Conservation (phyloP, 2,888 invertebrate species). For the Anoplius nigerrimus region DNA sequence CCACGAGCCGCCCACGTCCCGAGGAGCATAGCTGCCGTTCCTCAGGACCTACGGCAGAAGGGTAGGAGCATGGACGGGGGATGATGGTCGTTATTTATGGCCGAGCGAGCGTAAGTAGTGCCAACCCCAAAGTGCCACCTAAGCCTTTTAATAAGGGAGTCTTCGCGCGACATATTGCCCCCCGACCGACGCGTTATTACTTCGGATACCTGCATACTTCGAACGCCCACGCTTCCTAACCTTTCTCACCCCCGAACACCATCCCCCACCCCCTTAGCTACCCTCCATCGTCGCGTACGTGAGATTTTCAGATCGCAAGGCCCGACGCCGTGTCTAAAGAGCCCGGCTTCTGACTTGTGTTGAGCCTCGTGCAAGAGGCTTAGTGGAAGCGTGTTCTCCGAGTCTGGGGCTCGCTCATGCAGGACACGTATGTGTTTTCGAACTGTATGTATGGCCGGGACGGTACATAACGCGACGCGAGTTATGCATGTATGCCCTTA, state of each 20-base stretch:
- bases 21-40: slow-evolving; percentile 2
- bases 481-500: too few relatives aligned
- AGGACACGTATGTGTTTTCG: too few relatives aligned
- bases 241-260: slow-evolving; percentile 1
- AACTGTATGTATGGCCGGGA: too few relatives aligned
- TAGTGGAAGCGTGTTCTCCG: too few relatives aligned
- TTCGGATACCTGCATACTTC: slow-evolving; percentile 57
- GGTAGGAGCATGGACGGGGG: slow-evolving; percentile 10
- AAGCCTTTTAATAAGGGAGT: slow-evolving; percentile 64
- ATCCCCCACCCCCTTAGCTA: too few relatives aligned
- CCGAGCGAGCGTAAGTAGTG: slow-evolving; percentile 45
- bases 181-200: slow-evolving; percentile 59
- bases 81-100: slow-evolving; percentile 53
- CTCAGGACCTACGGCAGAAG: background rate
- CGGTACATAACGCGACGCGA: too few relatives aligned
- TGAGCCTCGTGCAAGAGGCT: too few relatives aligned
- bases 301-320: slow-evolving; percentile 1
- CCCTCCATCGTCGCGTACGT: background rate
- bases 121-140: slow-evolving; percentile 57
- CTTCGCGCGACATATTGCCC: slow-evolving; percentile 33
- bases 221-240: slow-evolving; percentile 36
- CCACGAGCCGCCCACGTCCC: background rate
- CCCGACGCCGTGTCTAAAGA: too few relatives aligned
- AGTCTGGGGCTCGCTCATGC: too few relatives aligned
- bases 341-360: too few relatives aligned